Base-by-base conservation (phyloP, 2,888 invertebrate genomes). In the Nymphalis c-album region DNA sequence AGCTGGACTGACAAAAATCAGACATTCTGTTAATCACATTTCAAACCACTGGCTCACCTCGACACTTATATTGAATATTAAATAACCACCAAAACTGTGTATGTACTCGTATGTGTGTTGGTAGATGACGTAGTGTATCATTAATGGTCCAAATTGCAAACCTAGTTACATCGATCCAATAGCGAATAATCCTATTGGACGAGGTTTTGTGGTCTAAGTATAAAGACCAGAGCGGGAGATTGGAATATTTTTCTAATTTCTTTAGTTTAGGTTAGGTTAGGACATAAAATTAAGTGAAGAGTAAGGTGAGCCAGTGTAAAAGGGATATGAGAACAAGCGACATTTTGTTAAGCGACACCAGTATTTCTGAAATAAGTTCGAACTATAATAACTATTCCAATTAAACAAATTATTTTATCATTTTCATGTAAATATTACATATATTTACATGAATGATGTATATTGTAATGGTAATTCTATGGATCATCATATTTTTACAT, bases 61-160 rank as follows among this genome's bases (percentile, higher is more conserved):
- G 8, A 7, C 7, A 16, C 31, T 55, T 6, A 7, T 31, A 17
- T 17, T n/a, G 31, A 31, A 17, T 17, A 17, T 55, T 55, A 8
- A 55, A 55, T 55, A 16, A 55, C 8, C 17, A 55, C 31, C 16
- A 31, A 31, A 55, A 55, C 31, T 17, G 17, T n/a, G 17, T 55
- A 26, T 31, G 8, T 63, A 63, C 53, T 31, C 26, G 26, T 31
- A 40, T 40, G 40, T 40, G 13, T 40, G 13, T 40, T 13, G 13
- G 13, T 40, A 40, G 40, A 59, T 65, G 60, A 50, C 65, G 48
- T 63, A 63, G 53, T 53, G 51, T n/a, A 62, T 80, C 78, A 78
- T 79, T 80, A 80, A 81, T 80, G 79, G 78, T 75, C 71, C 64
- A 73, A 75, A 64, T 81, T 80, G 76, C 82, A 82, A 83, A 83